These are phyloP conservation scores for Salmo trutta DNA, from an alignment of 2,797 vertebrate species.

Conservation along the genomic window DNA sequence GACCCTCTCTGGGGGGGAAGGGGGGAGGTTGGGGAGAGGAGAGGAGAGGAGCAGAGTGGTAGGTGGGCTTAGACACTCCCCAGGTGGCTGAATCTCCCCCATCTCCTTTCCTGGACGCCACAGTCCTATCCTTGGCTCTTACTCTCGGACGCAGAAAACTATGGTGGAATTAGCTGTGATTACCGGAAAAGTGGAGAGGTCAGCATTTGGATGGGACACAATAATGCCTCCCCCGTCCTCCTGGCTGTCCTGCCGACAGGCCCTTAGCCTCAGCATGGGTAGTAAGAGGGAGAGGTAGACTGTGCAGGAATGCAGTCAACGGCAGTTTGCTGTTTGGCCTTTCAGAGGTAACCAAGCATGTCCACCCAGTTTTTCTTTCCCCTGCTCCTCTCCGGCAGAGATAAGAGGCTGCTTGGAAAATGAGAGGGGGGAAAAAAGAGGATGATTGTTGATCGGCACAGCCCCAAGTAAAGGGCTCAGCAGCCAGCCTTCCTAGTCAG, in stretches of 20 bases:
- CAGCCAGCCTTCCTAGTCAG: background rate
- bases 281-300: conserved; percentile 41
- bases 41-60: background rate
- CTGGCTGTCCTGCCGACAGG: background rate
- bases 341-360: conserved; percentile 24
- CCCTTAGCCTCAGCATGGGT: background rate
- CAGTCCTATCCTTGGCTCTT: conserved; percentile 18
- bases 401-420: conserved; percentile 11
- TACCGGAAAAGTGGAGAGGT: conserved; percentile 12
- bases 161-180: background rate
- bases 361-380: conserved; percentile 7
- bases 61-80: background rate
- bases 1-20: background rate
- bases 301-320: conserved; percentile 45
- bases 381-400: conserved; percentile 6
- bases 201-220: conserved; percentile 24
- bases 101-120: conserved; percentile 9
- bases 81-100: conserved; percentile 6
- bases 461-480: background rate
- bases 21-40: background rate
- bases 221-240: conserved; percentile 6
- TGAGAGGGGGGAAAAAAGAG: background rate
- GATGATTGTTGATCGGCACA: background rate
- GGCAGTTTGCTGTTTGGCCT: conserved; percentile 24
- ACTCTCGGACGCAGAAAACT: conserved; percentile 1